Evolutionary conservation across 2,888 invertebrate genomes (phyloP).

Genomic region (Apamea sordens): DNA sequence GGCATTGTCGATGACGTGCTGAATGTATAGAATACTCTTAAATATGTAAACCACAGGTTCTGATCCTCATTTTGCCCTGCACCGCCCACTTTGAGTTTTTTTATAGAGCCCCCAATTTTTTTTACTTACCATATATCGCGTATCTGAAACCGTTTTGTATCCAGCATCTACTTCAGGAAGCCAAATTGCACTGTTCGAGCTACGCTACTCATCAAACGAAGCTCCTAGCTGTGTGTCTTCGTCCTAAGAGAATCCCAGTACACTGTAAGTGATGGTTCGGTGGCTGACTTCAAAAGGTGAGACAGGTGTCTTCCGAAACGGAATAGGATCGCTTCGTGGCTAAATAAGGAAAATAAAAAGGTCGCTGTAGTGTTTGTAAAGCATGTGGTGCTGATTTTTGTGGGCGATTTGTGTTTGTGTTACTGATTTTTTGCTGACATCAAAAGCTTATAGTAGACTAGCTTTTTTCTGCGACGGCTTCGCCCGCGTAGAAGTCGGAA

Average conservation of each 20-base stretch:
- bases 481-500: no score
- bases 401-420: background rate
- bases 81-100: no score
- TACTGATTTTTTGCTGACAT: background rate
- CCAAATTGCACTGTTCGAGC: background rate
- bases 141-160: background rate
- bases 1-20: no score
- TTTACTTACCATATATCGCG: no score
- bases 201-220: no score
- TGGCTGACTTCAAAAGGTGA: constrained; percentile 25
- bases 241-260: background rate
- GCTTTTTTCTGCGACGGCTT: no score
- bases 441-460: background rate
- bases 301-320: constrained; percentile 54
- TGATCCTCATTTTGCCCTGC: no score
- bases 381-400: constrained; percentile 14
- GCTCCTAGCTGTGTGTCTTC: background rate
- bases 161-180: no score
- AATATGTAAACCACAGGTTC: no score
- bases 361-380: constrained; percentile 10
- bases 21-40: no score
- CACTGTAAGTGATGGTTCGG: constrained; percentile 35
- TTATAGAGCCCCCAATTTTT: no score
- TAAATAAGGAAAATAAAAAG: constrained; percentile 38
- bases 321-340: constrained; percentile 28